Evolutionary conservation across 2,113 vertebrate genomes (phyloP).

Genomic region (Otolemur garnettii): DNA sequence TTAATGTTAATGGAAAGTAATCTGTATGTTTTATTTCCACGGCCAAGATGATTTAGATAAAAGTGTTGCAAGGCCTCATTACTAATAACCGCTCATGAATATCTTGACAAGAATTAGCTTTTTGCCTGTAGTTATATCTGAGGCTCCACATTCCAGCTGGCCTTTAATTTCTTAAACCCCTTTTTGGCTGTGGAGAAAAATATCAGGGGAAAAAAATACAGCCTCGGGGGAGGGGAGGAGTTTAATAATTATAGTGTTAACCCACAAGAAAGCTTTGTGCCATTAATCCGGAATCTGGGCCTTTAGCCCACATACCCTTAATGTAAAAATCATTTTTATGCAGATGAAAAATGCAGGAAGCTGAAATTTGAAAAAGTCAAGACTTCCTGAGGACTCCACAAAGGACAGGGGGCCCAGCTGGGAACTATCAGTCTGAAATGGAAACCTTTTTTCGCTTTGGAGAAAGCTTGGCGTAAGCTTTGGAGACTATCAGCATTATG

Average conservation of each 20-base stretch:
- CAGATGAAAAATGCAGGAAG: background rate
- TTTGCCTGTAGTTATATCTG: constrained; percentile 45
- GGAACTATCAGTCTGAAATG: background rate
- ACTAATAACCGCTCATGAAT: constrained; percentile 67
- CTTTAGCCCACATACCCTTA: background rate
- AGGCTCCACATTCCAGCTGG: constrained; percentile 30
- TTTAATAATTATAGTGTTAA: constrained; percentile 47
- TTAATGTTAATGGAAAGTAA: constrained; percentile 58
- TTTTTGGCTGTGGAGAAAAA: constrained; percentile 33
- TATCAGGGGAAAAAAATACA: constrained; percentile 14
- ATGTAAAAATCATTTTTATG: constrained; percentile 26
- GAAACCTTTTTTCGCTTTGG: background rate
- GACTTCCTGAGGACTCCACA: background rate
- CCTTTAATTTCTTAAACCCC: constrained; percentile 66
- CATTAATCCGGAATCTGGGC: constrained; percentile 51
- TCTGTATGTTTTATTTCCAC: constrained; percentile 68
- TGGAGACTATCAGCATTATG: background rate
- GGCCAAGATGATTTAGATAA: constrained; percentile 54
- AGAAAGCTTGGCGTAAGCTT: background rate
- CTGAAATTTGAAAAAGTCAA: background rate
- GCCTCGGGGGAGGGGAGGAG: background rate
- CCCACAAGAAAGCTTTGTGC: constrained; percentile 2
- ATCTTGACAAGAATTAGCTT: constrained; percentile 55
- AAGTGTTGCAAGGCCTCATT: background rate
- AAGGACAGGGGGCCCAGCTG: background rate